These are phyloP conservation scores for Neostethus bicornis DNA, from an alignment of 2,797 vertebrate genomes.

Conservation along the genomic window DNA sequence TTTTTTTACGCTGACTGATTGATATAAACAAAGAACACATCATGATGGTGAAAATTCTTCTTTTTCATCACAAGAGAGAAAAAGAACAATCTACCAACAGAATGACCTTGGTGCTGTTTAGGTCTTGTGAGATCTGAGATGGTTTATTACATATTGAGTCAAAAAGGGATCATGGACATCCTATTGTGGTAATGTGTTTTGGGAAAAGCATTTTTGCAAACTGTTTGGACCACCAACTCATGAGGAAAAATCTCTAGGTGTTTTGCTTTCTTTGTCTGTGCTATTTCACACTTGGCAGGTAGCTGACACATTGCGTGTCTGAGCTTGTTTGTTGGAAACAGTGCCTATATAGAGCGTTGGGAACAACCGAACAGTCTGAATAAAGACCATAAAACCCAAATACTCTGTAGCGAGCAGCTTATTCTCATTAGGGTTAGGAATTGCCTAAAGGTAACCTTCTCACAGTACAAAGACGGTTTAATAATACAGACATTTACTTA, in stretches of 20 bases:
- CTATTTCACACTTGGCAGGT: conserved; percentile 3
- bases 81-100: too few species aligned
- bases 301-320: conserved; percentile 9
- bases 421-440: conserved; percentile 30
- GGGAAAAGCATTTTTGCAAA: not conserved
- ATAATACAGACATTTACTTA: conserved; percentile 51
- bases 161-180: too few species aligned
- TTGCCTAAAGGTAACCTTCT: conserved; percentile 29
- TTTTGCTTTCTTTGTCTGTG: conserved; percentile 14
- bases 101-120: too few species aligned
- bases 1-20: not conserved
- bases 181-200: not conserved
- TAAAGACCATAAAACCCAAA: conserved; percentile 12
- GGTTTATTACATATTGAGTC: too few species aligned
- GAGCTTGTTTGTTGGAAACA: conserved; percentile 27
- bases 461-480: conserved; percentile 39
- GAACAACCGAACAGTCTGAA: conserved; percentile 15
- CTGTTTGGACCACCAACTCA: not conserved
- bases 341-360: conserved; percentile 3
- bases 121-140: too few species aligned
- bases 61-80: too few species aligned
- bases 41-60: too few species aligned
- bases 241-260: conserved; percentile 1
- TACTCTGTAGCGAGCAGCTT: conserved; percentile 24
- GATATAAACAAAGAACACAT: too few species aligned